These are phyloP conservation scores for Brienomyrus brachyistius DNA, from an alignment of 2,113 vertebrate species.

Conservation along the genomic window DNA sequence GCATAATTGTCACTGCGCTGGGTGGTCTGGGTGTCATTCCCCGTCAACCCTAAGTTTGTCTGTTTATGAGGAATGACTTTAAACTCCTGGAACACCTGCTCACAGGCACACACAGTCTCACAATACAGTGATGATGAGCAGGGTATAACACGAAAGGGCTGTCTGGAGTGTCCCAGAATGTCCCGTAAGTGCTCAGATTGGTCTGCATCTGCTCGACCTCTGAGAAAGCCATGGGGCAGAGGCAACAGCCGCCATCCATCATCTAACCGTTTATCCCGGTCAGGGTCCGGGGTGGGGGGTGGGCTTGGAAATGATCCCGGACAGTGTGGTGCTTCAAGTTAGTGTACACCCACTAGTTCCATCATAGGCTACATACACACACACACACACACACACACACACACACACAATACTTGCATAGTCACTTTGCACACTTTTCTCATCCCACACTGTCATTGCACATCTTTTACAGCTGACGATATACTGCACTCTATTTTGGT, in stretches of 20 bases:
- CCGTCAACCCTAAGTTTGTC: neutral
- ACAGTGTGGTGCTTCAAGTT: neutral
- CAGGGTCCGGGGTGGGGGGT: neutral
- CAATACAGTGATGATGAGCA: neutral
- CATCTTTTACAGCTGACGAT: neutral
- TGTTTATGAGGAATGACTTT: neutral
- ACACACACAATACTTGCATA: neutral
- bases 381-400: neutral
- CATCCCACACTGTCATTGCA: neutral
- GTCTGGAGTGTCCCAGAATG: neutral
- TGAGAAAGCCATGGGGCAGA: neutral
- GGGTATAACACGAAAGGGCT: neutral
- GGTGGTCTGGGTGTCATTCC: neutral
- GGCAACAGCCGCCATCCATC: neutral
- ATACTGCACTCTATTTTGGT: neutral
- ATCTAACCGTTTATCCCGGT: neutral
- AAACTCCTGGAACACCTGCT: neutral
- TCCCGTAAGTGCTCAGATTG: neutral
- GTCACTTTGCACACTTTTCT: too few species aligned
- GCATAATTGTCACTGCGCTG: neutral
- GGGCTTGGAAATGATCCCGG: neutral
- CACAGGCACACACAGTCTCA: neutral
- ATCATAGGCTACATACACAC: neutral
- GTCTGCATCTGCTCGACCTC: neutral
- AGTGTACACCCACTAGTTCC: neutral